These are phyloP conservation scores for Montipora capitata DNA, from an alignment of 92 coral and sea anemone species.

Conservation along the genomic window DNA sequence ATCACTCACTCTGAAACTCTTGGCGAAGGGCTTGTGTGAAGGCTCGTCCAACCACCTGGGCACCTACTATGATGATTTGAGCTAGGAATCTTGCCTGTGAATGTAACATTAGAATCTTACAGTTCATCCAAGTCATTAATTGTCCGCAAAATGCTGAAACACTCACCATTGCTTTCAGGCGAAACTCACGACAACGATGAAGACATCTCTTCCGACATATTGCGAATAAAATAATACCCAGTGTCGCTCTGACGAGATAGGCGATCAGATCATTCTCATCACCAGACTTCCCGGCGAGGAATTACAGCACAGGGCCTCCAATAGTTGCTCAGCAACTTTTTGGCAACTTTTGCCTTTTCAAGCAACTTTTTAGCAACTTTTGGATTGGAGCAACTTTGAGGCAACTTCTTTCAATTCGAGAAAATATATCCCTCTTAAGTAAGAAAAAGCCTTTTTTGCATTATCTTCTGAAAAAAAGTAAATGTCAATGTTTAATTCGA, in stretches of 20 bases:
- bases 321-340: too few species aligned
- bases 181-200: background rate
- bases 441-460: too few species aligned
- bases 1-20: constrained; percentile 97
- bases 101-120: background rate
- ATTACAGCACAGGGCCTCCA: too few species aligned
- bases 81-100: constrained; percentile 94
- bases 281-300: too few species aligned
- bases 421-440: too few species aligned
- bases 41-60: constrained; percentile 96
- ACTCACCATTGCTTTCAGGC: constrained; percentile 31
- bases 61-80: constrained; percentile 96
- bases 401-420: too few species aligned
- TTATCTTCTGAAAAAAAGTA: too few species aligned
- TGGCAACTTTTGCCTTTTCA: too few species aligned
- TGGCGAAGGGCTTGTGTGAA: constrained; percentile 98
- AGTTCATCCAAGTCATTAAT: background rate
- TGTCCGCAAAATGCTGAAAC: background rate
- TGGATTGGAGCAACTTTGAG: too few species aligned
- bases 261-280: too few species aligned
- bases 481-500: too few species aligned
- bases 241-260: background rate
- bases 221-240: constrained; percentile 12
- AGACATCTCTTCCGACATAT: constrained; percentile 17
- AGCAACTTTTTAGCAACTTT: too few species aligned